A percentile compares a stretch with the other conserved stretches of the same genome.
Conservation (phyloP, 1,140 invertebrate species). For the Penaeus chinensis region DNA sequence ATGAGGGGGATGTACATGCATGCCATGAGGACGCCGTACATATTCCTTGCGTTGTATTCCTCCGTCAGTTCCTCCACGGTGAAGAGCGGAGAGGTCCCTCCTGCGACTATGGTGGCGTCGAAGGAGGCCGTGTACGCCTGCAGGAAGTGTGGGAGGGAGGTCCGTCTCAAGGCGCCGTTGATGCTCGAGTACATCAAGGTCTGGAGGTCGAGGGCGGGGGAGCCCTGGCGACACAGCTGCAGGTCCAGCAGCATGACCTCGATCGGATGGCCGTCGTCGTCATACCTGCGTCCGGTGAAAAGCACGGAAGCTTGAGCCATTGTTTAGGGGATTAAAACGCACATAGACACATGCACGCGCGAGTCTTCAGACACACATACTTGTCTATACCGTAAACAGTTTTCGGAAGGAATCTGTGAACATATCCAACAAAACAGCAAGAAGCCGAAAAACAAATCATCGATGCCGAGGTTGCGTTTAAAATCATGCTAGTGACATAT, state of each 20-base stretch:
- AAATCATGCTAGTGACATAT: too few species aligned
- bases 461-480: too few species aligned
- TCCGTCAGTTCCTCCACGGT: not conserved
- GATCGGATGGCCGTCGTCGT: not conserved
- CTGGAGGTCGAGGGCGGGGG: not conserved
- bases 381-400: too few species aligned
- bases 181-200: not conserved
- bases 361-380: too few species aligned
- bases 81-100: not conserved
- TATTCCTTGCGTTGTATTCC: not conserved
- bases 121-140: not conserved
- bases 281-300: not conserved
- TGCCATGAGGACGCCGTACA: not conserved
- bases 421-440: too few species aligned
- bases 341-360: too few species aligned
- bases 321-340: too few species aligned
- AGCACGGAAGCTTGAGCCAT: too few species aligned
- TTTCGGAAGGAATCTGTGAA: too few species aligned
- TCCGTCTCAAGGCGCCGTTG: not conserved
- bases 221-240: conserved; percentile 6
- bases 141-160: not conserved
- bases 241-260: conserved; percentile 1
- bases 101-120: not conserved
- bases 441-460: too few species aligned
- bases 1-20: too few species aligned